Evolutionary conservation across 2,888 invertebrate genomes (phyloP).

Genomic region (Coremacera marginata): DNA sequence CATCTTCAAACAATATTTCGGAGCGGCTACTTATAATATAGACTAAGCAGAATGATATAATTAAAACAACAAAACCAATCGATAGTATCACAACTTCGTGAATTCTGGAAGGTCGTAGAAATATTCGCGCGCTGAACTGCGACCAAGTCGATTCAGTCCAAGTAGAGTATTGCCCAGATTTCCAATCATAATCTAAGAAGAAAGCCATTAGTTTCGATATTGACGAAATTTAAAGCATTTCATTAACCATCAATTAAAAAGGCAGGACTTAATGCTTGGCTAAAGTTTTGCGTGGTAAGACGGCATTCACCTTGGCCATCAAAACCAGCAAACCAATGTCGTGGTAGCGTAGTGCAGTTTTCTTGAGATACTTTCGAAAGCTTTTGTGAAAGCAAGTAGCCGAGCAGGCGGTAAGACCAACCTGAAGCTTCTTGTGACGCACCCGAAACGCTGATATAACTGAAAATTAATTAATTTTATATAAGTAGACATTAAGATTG

Average conservation of each 20-base stretch:
- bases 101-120: conserved; percentile 75
- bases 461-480: conserved; percentile 42
- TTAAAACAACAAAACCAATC: conserved; percentile 64
- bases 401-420: conserved; percentile 67
- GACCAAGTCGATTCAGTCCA: conserved; percentile 93
- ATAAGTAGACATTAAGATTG: neutral
- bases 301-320: conserved; percentile 79
- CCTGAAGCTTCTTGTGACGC: conserved; percentile 64
- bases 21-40: conserved; percentile 67
- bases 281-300: conserved; percentile 80
- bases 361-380: conserved; percentile 60
- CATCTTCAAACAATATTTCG: conserved; percentile 66
- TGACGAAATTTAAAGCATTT: neutral
- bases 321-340: conserved; percentile 77
- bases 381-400: conserved; percentile 61
- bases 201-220: conserved; percentile 16
- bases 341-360: conserved; percentile 69
- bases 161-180: conserved; percentile 82
- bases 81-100: conserved; percentile 66
- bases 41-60: conserved; percentile 66
- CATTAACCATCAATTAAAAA: conserved; percentile 77
- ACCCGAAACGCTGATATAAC: conserved; percentile 67
- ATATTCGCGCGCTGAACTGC: conserved; percentile 80
- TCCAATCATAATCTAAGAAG: conserved; percentile 79
- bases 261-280: conserved; percentile 85